Base-by-base conservation (phyloP, 2,113 vertebrate species). In the Sander vitreus region DNA sequence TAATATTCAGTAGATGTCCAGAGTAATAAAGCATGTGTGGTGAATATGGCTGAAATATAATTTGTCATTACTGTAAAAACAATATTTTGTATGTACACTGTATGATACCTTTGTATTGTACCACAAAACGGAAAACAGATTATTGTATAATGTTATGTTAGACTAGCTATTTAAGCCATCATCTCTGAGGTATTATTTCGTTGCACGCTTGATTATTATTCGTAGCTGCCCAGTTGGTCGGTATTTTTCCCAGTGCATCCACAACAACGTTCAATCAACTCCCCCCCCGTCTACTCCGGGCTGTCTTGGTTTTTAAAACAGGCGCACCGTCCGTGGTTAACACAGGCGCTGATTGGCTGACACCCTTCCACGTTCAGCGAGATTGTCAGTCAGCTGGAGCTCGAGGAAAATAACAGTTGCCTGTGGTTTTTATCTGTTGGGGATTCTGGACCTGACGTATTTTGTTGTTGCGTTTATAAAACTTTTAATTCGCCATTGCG, bases 301-400 rank as follows among this genome's bases (percentile, higher is more conserved):
- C 4, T 10, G 36, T 39, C 0, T 0, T 1, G 4, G 1, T 18
- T 1, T 0, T 0, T 6, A 78, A 70, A 89, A 60, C 85, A 48
- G 3, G 82, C 84, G 67, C 43, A 43, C 39, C 50, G 0, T 7
- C 48, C 6, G 30, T 6, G 11, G 74, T 39, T 62, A 86, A 81
- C 78, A 19, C 85, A 12, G 7, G 19, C 74, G 48, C 66, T 93
- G 89, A 94, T 93, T 94, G 93, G 92, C 74, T 86, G 88, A 80
- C 54, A 66, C 3, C n/a, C 53, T 5, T 69, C 45, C 71, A 53
- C 66, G 73, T 67, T 68, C 68, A 48, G 33, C 51, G 59, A 81
- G 78, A 53, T 74, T 51, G 84, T 64, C 81, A 79, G 87, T 90
- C 91, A 80, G 86, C 80, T 89, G 87, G 73, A 85, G 76, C 66